Conservation (phyloP, 2,113 vertebrate genomes). For the Eulacestoma nigropectus region DNA sequence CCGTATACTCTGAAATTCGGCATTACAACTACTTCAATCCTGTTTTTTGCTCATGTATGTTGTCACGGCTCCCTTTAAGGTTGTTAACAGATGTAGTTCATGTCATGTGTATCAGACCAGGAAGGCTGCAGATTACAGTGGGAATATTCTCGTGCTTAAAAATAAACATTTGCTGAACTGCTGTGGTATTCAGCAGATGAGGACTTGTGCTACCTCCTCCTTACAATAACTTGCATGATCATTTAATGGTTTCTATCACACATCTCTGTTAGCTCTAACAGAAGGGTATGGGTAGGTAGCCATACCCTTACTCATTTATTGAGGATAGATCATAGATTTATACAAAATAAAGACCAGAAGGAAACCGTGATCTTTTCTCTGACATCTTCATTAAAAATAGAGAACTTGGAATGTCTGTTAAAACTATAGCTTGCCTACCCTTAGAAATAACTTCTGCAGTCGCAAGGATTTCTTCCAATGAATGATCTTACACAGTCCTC, state of each 20-base stretch:
- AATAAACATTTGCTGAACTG: neutral
- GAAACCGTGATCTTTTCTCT: neutral
- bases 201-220: neutral
- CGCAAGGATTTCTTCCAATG: neutral
- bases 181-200: neutral
- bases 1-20: neutral
- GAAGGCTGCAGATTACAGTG: neutral
- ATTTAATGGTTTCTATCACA: neutral
- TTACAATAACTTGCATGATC: neutral
- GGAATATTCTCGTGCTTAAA: neutral
- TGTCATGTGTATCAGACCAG: neutral
- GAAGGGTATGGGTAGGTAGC: neutral
- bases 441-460: neutral
- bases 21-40: neutral
- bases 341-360: neutral
- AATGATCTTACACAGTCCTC: neutral
- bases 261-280: neutral
- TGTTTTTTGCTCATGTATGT: neutral
- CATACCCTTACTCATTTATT: neutral
- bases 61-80: neutral
- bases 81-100: neutral
- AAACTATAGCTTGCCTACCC: neutral
- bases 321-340: neutral
- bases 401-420: neutral
- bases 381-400: neutral